These are phyloP conservation scores for Pyxicephalus adspersus DNA, from an alignment of 2,113 vertebrate species.

Conservation along the genomic window DNA sequence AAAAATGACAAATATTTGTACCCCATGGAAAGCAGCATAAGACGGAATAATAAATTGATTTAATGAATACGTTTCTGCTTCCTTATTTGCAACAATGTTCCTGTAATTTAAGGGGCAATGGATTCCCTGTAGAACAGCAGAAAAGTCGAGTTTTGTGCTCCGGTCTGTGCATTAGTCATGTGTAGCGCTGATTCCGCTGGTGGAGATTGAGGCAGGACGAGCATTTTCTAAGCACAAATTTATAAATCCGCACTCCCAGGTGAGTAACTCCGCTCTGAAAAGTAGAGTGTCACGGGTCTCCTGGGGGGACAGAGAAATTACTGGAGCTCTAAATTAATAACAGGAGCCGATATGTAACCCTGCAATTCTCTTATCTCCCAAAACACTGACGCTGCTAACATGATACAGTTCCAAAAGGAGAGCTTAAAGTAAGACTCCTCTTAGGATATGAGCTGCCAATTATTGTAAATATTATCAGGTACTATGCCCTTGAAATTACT, in stretches of 20 bases:
- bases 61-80: background rate
- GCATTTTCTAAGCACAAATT: slow-evolving; percentile 40
- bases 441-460: too few relatives aligned
- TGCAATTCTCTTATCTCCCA: background rate
- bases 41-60: background rate
- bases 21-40: background rate
- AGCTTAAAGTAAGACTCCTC: too few relatives aligned
- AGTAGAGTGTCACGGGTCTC: slow-evolving; percentile 2
- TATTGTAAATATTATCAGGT: too few relatives aligned
- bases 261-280: slow-evolving; percentile 5
- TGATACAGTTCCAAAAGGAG: too few relatives aligned
- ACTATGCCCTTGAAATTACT: too few relatives aligned
- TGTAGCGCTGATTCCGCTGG: slow-evolving; percentile 21
- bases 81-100: slow-evolving; percentile 1
- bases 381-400: background rate
- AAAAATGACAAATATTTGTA: background rate
- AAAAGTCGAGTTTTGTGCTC: slow-evolving; percentile 15
- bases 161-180: slow-evolving; percentile 32
- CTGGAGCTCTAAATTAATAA: background rate
- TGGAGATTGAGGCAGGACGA: background rate
- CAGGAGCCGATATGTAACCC: slow-evolving; percentile 3
- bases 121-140: slow-evolving; percentile 14
- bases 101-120: background rate
- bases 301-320: background rate
- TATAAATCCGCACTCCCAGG: slow-evolving; percentile 15